Evolutionary conservation across 1,140 invertebrate genomes (phyloP).

Genomic region (Micrasema longulum): DNA sequence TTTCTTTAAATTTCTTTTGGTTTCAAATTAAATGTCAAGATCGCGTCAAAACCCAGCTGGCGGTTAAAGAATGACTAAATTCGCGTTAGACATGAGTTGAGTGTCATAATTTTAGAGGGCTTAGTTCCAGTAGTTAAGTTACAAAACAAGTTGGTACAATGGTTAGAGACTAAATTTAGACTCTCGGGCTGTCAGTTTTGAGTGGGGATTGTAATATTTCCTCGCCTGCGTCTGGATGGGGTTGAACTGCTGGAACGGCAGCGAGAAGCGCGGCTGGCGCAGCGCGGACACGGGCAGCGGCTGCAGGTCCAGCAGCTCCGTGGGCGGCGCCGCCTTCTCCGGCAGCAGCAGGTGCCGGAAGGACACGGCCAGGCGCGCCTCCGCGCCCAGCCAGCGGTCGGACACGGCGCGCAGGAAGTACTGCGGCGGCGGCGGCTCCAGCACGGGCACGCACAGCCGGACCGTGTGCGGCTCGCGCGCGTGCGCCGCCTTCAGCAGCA

Average conservation of each 20-base stretch:
- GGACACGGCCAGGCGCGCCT: constrained; percentile 96
- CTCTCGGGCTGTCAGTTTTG: too few relatives aligned
- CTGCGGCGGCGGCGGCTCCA: constrained; percentile 97
- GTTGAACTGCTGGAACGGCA: constrained; percentile 96
- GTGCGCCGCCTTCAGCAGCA: constrained; percentile 96
- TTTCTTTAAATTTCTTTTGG: too few relatives aligned
- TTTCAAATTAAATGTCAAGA: too few relatives aligned
- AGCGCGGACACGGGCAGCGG: constrained; percentile 91
- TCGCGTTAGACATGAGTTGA: too few relatives aligned
- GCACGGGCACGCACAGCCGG: constrained; percentile 98
- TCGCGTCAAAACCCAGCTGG: too few relatives aligned
- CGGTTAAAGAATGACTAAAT: too few relatives aligned
- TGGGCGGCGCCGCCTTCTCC: constrained; percentile 98
- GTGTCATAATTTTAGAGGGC: too few relatives aligned
- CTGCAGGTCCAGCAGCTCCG: constrained; percentile 97
- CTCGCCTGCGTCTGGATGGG: constrained; percentile 95
- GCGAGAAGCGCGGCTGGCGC: constrained; percentile 81
- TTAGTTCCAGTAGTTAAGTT: too few relatives aligned
- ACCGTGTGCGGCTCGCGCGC: constrained; percentile 94
- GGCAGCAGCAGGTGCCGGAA: constrained; percentile 98
- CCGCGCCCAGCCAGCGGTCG: constrained; percentile 89
- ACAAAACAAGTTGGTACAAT: too few relatives aligned
- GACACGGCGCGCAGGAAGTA: constrained; percentile 92
- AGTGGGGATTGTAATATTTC: too few relatives aligned
- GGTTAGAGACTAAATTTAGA: too few relatives aligned